Evolutionary conservation across 2,797 vertebrate genomes (phyloP).

Genomic region (Falco biarmicus): DNA sequence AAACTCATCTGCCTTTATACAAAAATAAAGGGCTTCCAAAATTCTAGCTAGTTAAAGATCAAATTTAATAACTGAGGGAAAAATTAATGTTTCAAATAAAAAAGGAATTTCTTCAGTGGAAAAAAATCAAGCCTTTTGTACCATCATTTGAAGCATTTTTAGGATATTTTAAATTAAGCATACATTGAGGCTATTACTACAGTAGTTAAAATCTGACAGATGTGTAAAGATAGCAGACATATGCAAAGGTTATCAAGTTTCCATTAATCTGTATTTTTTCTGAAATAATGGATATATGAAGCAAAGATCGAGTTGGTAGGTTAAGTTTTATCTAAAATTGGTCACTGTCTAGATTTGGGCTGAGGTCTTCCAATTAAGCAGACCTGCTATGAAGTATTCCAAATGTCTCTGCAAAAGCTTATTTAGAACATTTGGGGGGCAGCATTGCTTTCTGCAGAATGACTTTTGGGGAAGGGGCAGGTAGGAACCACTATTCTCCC

Average conservation of each 20-base stretch:
- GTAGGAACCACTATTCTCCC: not conserved
- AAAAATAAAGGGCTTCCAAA: not conserved
- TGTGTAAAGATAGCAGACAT: not conserved
- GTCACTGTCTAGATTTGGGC: not conserved
- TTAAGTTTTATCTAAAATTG: not conserved
- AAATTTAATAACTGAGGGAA: not conserved
- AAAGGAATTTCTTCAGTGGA: not conserved
- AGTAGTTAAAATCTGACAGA: not conserved
- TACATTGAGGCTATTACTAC: not conserved
- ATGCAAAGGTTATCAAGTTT: not conserved
- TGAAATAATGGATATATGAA: no score
- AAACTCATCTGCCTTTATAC: not conserved
- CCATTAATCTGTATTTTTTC: not conserved
- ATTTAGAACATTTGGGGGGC: not conserved
- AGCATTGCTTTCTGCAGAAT: not conserved
- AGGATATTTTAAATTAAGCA: not conserved
- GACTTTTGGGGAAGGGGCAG: not conserved
- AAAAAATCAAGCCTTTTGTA: not conserved
- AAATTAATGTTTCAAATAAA: not conserved
- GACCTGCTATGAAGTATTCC: not conserved
- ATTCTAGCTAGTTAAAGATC: not conserved
- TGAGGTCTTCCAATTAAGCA: not conserved
- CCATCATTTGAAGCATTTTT: not conserved
- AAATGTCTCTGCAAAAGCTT: not conserved
- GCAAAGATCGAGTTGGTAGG: not conserved